phyloP scores from a whole-genome alignment of 2,113 vertebrate genomes.

The Pterocles burchelli region DNA sequence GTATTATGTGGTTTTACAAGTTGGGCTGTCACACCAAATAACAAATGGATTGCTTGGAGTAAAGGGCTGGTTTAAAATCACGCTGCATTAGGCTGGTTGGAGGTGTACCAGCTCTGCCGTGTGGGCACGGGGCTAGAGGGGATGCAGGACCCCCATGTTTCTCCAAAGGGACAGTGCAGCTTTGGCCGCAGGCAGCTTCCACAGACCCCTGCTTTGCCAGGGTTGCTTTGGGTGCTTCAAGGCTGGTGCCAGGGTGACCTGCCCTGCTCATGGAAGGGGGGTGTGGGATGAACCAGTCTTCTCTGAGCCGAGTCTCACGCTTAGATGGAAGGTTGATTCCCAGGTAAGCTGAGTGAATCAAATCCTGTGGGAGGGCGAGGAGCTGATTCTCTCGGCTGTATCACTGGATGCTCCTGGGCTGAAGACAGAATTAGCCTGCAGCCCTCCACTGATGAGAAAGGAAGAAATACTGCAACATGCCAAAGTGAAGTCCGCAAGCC shows the following conservation, averaged over 20 bases:
- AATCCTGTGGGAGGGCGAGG: background rate
- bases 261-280: too few relatives aligned
- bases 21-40: background rate
- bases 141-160: background rate
- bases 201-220: background rate
- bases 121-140: rapidly evolving
- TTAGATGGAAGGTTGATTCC: background rate
- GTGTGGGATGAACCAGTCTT: background rate
- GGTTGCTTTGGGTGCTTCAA: background rate
- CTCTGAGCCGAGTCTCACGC: background rate
- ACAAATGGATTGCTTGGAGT: background rate
- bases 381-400: rapidly evolving
- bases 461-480: background rate
- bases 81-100: rapidly evolving
- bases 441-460: background rate
- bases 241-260: background rate
- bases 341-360: too few relatives aligned
- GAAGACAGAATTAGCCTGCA: background rate
- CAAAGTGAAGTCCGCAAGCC: background rate
- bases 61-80: background rate
- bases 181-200: background rate
- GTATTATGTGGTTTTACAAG: rapidly evolving
- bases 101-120: background rate
- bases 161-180: background rate
- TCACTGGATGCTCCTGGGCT: background rate